Conservation (phyloP, 2,113 vertebrate species). For the Terrapene triunguis region DNA sequence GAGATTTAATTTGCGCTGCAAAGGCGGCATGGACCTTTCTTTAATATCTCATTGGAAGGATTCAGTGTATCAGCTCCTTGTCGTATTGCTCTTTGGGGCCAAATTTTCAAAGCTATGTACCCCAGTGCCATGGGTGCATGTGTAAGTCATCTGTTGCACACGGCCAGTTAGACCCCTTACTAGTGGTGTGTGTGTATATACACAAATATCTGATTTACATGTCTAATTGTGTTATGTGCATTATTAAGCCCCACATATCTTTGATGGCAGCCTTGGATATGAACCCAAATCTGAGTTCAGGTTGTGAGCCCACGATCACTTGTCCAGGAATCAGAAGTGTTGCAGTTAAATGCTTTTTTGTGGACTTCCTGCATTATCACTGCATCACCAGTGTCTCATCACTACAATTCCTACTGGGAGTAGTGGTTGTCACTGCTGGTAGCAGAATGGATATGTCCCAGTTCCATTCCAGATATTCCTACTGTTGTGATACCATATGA, state of each 20-base stretch:
- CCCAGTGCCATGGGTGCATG: not conserved
- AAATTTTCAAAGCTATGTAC: not conserved
- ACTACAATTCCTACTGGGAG: not conserved
- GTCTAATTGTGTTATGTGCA: not conserved
- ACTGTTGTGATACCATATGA: not conserved
- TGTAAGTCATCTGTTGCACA: not conserved
- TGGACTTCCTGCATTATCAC: not conserved
- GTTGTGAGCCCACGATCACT: not conserved
- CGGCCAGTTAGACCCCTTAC: not conserved
- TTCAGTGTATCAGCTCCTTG: not conserved
- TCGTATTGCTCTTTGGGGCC: not conserved
- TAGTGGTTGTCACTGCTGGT: not conserved
- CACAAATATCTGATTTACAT: not conserved
- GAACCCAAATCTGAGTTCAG: not conserved
- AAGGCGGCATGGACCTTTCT: not conserved
- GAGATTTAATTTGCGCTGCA: not conserved
- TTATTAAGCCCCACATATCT: not conserved
- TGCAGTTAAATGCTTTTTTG: not conserved
- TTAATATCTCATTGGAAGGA: not conserved
- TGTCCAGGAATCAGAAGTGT: not conserved
- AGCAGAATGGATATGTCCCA: not conserved
- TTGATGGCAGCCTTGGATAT: not conserved
- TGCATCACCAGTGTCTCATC: not conserved
- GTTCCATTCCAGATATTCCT: not conserved
- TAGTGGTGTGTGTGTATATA: not conserved